Evolutionary conservation across 2,113 vertebrate species (phyloP).

Genomic region (Collichthys lucidus): DNA sequence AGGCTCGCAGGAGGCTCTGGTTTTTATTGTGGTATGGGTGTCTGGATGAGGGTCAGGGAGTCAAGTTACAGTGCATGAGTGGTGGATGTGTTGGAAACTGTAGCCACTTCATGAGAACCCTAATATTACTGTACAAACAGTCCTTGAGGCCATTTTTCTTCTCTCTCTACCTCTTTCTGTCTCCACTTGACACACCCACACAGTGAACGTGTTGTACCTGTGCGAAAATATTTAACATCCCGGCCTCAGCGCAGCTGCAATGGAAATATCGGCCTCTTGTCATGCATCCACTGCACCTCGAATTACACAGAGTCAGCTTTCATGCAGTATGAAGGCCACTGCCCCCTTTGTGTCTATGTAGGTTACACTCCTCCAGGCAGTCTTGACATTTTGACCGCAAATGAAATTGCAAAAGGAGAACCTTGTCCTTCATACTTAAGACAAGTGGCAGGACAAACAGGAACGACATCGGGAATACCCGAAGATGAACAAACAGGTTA

Average conservation of each 20-base stretch:
- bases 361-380: conserved; percentile 2
- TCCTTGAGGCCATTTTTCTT: conserved; percentile 32
- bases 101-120: conserved; percentile 73
- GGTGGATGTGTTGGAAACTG: conserved; percentile 69
- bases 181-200: conserved; percentile 60
- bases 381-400: conserved; percentile 13
- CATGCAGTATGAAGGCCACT: conserved; percentile 42
- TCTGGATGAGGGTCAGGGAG: conserved; percentile 68
- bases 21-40: conserved; percentile 68
- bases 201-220: conserved; percentile 27
- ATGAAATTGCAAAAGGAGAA: background rate
- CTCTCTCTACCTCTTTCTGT: conserved; percentile 35
- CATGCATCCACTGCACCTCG: conserved; percentile 56
- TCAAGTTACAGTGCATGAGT: conserved; percentile 70
- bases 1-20: conserved; percentile 55
- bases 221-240: conserved; percentile 39
- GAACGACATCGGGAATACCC: background rate
- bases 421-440: background rate
- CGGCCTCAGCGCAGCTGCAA: conserved; percentile 9
- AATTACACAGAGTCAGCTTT: conserved; percentile 67
- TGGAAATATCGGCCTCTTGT: conserved; percentile 44
- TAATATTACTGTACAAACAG: conserved; percentile 71
- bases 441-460: background rate
- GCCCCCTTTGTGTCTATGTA: conserved; percentile 50
- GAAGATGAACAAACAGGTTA: conserved; percentile 25